Evolutionary conservation across 2,888 invertebrate species (phyloP).

Genomic region (Scelioninae gen. 2): DNA sequence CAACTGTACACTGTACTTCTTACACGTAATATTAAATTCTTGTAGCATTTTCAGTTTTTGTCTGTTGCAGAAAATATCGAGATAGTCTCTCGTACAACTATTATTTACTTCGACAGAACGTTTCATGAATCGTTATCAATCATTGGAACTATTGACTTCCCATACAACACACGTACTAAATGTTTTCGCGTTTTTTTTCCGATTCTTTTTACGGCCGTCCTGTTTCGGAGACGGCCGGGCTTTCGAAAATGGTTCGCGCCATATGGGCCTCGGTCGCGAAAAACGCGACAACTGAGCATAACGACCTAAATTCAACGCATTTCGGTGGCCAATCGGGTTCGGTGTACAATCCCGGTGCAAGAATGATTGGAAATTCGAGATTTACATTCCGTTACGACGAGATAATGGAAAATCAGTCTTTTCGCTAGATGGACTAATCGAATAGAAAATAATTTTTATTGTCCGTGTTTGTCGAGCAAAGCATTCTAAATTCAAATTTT

Average conservation of each 20-base stretch:
- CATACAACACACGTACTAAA: slow-evolving; percentile 53
- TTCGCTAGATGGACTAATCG: slow-evolving; percentile 39
- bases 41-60: slow-evolving; percentile 58
- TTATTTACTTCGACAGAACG: slow-evolving; percentile 52
- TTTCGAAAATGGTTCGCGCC: slow-evolving; percentile 43
- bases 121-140: slow-evolving; percentile 50
- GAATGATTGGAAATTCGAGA: slow-evolving; percentile 29
- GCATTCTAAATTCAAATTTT: slow-evolving; percentile 22
- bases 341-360: slow-evolving; percentile 27
- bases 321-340: slow-evolving; percentile 5
- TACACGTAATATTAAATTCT: slow-evolving; percentile 59
- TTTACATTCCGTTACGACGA: background rate
- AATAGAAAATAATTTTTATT: slow-evolving; percentile 38
- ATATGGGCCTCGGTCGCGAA: slow-evolving; percentile 46
- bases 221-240: slow-evolving; percentile 13
- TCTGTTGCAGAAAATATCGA: slow-evolving; percentile 49
- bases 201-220: slow-evolving; percentile 42
- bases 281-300: slow-evolving; percentile 36
- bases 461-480: slow-evolving; percentile 28
- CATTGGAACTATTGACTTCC: slow-evolving; percentile 55
- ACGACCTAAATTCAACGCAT: slow-evolving; percentile 25
- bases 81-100: slow-evolving; percentile 46
- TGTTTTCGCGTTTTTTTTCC: too few relatives aligned
- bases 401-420: slow-evolving; percentile 51
- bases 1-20: slow-evolving; percentile 61